phyloP scores from a whole-genome alignment of 2,113 vertebrate genomes.

The Pogona vitticeps region DNA sequence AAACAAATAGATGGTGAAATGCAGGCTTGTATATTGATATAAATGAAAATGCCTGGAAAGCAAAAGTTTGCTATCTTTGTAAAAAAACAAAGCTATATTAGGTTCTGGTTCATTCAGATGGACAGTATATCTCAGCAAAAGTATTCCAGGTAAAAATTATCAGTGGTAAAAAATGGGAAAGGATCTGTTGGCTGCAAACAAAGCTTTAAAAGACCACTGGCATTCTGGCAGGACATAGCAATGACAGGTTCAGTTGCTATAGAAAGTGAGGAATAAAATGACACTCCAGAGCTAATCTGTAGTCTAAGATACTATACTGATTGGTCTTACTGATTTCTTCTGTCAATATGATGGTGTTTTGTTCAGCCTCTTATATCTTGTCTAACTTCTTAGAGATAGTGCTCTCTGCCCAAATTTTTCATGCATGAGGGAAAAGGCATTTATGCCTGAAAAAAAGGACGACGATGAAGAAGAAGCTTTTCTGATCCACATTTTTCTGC shows the following conservation, averaged over 20 bases:
- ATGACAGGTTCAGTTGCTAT: slow-evolving; percentile 56
- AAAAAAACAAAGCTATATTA: slow-evolving; percentile 49
- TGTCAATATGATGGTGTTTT: slow-evolving; percentile 58
- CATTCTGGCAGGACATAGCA: slow-evolving; percentile 59
- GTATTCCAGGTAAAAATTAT: slow-evolving; percentile 39
- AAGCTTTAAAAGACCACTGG: slow-evolving; percentile 51
- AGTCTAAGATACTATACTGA: slow-evolving; percentile 62
- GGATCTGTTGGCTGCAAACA: slow-evolving; percentile 40
- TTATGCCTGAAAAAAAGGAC: slow-evolving; percentile 46
- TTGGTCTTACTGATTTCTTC: slow-evolving; percentile 62
- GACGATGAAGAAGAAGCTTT: slow-evolving; percentile 1
- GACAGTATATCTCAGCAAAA: slow-evolving; percentile 19
- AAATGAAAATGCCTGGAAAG: slow-evolving; percentile 52
- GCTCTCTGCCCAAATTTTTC: slow-evolving; percentile 70
- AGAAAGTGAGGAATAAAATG: slow-evolving; percentile 64
- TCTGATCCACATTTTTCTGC: slow-evolving; percentile 70
- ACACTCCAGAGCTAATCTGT: slow-evolving; percentile 62
- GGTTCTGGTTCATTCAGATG: slow-evolving; percentile 32
- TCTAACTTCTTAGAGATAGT: slow-evolving; percentile 68
- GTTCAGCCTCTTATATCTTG: slow-evolving; percentile 69
- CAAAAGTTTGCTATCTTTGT: slow-evolving; percentile 15
- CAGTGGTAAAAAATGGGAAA: slow-evolving; percentile 35
- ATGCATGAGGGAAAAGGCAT: slow-evolving; percentile 69
- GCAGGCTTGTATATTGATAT: slow-evolving; percentile 10
- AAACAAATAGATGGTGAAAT: slow-evolving; percentile 38